Base-by-base conservation (phyloP, 2,888 invertebrate species). In the Eupithecia inturbata region DNA sequence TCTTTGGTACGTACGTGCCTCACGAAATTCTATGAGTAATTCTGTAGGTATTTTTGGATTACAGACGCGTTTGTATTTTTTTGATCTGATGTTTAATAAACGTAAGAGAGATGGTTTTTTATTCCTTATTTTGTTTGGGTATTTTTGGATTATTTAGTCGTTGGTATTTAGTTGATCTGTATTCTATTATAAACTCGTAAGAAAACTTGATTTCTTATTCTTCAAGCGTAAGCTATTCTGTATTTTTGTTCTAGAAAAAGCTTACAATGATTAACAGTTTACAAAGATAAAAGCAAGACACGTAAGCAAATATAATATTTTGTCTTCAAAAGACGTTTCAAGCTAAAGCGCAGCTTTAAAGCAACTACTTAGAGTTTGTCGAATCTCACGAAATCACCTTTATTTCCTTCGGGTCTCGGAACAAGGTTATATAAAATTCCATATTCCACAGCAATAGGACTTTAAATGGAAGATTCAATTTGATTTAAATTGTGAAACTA, bases 371-470 rank as follows among this genome's bases (percentile, higher is more conserved):
- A 60, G 26, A 22, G 73, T 73, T 73, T 36, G 75, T 77, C 72
- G 70, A 75, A 79, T 70, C 70, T 76, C 74, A 62, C 75, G 71
- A 72, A 68, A 77, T 78, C 71, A 74, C 72, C 68, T 75, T 71
- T 77, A 80, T 80, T 80, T 78, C 77, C 74, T 71, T 36, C 31
- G 33, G 74, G 74, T 74, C 64, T 70, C 45, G 74, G 76, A 68
- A 75, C 68, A 71, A 70, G 75, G 78, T 76, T 76, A 79, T 77
- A 79, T 76, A 79, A 79, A 79, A 80, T 80, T 78, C 76, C 74
- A 79, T 79, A 78, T 80, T 75, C 71, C 73, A 72, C 79, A 77
- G 78, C 80, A 78, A 79, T 78, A 75, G 75, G 45, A 19, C 45
- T 53, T 14, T n/a, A 36, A 33, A 64, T n/a, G n/a, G 33, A 33